Evolutionary conservation across 2,797 vertebrate genomes (phyloP).

Genomic region (Leucoraja ocellata): DNA sequence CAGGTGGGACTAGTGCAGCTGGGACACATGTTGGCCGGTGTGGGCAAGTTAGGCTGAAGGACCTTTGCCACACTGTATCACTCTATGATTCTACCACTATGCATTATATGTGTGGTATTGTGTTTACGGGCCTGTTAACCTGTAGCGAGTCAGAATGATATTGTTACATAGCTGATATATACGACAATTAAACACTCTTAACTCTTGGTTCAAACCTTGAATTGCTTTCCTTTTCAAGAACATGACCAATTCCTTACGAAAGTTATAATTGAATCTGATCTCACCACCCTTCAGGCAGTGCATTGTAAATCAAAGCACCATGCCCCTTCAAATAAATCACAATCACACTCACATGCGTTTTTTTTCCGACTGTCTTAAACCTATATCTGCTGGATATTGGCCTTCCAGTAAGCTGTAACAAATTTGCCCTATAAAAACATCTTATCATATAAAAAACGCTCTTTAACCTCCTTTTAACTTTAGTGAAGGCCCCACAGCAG

Average conservation of each 20-base stretch:
- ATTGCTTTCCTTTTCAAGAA: not conserved
- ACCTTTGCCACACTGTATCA: no score
- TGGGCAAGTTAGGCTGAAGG: no score
- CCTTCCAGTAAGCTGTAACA: not conserved
- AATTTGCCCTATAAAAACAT: not conserved
- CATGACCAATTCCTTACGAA: not conserved
- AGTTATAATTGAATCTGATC: not conserved
- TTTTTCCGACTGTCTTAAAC: not conserved
- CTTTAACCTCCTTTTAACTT: not conserved
- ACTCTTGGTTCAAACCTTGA: no score
- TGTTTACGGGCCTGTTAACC: no score
- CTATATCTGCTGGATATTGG: not conserved
- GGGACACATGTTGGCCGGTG: no score
- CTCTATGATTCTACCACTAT: no score
- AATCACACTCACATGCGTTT: not conserved
- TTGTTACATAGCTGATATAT: no score
- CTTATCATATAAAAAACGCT: not conserved
- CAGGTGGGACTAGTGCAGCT: no score
- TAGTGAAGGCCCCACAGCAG: no score
- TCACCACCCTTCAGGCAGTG: not conserved
- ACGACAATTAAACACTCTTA: no score
- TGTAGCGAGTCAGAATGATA: no score
- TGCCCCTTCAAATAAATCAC: not conserved
- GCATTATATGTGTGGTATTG: no score
- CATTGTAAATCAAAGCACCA: not conserved